These are phyloP conservation scores for Enoplosus armatus DNA, from an alignment of 2,797 vertebrate genomes.

Conservation along the genomic window DNA sequence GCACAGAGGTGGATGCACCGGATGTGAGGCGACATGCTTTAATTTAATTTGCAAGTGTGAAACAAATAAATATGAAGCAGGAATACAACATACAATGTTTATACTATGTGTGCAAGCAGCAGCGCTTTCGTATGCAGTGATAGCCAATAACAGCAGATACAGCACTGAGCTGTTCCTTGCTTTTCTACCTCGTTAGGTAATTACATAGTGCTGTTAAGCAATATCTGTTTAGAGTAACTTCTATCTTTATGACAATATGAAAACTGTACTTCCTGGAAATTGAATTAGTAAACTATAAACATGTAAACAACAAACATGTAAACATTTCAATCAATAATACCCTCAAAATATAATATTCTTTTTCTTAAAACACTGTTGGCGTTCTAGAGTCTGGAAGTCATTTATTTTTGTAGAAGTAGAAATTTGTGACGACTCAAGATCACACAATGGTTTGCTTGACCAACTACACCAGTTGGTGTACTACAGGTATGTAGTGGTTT, in stretches of 20 bases:
- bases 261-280: background rate
- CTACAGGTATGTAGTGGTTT: background rate
- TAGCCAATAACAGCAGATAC: background rate
- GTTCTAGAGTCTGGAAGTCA: background rate
- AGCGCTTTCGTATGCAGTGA: background rate
- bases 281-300: background rate
- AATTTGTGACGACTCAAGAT: background rate
- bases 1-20: background rate
- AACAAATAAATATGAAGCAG: conserved; percentile 30
- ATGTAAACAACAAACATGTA: no score
- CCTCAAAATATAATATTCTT: background rate
- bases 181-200: background rate
- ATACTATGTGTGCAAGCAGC: background rate
- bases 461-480: background rate
- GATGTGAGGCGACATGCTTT: conserved; percentile 14
- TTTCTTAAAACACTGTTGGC: background rate
- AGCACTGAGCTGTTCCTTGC: background rate
- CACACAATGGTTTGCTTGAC: background rate
- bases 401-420: background rate
- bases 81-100: background rate
- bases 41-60: conserved; percentile 21
- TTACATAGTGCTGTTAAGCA: background rate
- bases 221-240: background rate
- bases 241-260: background rate
- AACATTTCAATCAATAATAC: background rate